A percentile compares a stretch with the other conserved stretches of the same genome.
phyloP scores from a whole-genome alignment of 2,888 invertebrate species.

The Colletes collaris region DNA sequence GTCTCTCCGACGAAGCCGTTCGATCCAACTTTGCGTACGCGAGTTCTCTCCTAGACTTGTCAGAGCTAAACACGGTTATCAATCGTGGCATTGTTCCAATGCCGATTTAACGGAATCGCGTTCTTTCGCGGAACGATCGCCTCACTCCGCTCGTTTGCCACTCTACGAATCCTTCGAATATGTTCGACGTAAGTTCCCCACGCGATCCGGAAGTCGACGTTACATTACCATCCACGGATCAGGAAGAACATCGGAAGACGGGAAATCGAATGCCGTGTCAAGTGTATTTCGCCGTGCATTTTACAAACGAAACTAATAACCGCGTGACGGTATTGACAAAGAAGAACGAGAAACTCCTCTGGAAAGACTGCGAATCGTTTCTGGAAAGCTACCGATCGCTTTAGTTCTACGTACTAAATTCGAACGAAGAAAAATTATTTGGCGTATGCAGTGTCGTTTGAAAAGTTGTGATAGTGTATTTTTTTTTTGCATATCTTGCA shows the following conservation, averaged over 20 bases:
- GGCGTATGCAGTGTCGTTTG: no score
- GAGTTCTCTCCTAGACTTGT: slow-evolving; percentile 28
- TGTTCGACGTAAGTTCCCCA: background rate
- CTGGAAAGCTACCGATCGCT: slow-evolving; percentile 37
- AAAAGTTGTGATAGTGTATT: no score
- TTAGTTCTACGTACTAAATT: slow-evolving; percentile 61
- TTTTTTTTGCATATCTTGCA: no score
- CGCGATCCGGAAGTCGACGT: background rate
- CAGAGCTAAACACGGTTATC: slow-evolving; percentile 33
- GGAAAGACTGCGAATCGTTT: slow-evolving; percentile 8
- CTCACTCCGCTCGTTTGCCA: background rate
- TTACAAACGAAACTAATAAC: slow-evolving; percentile 75
- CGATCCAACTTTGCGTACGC: slow-evolving; percentile 22
- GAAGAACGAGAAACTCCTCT: slow-evolving; percentile 2
- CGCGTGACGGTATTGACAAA: slow-evolving; percentile 42
- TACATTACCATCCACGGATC: background rate
- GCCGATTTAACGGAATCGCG: background rate
- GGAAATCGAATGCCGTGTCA: slow-evolving; percentile 38
- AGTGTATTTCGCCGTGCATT: slow-evolving; percentile 65
- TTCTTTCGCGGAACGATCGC: background rate
- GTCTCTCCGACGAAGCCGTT: slow-evolving; percentile 9
- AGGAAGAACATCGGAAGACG: slow-evolving; percentile 13
- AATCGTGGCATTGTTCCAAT: background rate
- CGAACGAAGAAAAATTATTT: slow-evolving; percentile 42
- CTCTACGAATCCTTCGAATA: background rate